Conservation (phyloP, 2,888 invertebrate genomes). For the Rhorus exstirpatorius region DNA sequence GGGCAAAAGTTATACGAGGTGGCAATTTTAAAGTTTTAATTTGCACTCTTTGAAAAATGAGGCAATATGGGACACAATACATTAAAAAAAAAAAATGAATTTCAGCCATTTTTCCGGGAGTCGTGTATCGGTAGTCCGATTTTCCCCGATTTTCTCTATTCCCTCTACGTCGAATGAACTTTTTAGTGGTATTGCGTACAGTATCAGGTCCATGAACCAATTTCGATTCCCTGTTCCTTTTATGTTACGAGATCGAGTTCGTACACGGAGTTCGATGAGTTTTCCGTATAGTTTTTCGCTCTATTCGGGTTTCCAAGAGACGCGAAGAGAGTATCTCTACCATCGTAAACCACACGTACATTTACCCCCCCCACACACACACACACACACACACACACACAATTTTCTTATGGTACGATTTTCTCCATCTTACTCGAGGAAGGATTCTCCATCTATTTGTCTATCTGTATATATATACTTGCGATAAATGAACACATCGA, state of each 20-base stretch:
- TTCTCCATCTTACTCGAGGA: constrained; percentile 8
- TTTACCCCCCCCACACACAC: too few species aligned
- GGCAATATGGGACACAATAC: not conserved
- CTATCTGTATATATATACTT: not conserved
- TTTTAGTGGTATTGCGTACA: constrained; percentile 5
- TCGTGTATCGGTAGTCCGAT: not conserved
- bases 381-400: not conserved
- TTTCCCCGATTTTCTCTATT: constrained; percentile 11
- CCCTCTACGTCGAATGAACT: not conserved
- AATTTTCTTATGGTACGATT: not conserved
- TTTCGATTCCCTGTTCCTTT: constrained; percentile 39
- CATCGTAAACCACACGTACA: constrained; percentile 12
- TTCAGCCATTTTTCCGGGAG: not conserved
- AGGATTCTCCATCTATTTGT: constrained; percentile 17
- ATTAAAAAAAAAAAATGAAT: too few species aligned
- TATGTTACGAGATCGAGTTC: constrained; percentile 42
- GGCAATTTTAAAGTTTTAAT: too few species aligned
- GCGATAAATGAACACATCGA: constrained; percentile 2
- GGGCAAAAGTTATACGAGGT: too few species aligned
- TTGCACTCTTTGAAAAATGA: not conserved
- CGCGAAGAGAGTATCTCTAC: constrained; percentile 43
- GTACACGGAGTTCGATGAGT: constrained; percentile 60
- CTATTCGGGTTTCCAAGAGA: constrained; percentile 26
- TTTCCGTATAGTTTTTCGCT: constrained; percentile 45
- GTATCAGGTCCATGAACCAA: constrained; percentile 22